phyloP scores from a whole-genome alignment of 2,113 vertebrate genomes.

The Centropus unirufus region DNA sequence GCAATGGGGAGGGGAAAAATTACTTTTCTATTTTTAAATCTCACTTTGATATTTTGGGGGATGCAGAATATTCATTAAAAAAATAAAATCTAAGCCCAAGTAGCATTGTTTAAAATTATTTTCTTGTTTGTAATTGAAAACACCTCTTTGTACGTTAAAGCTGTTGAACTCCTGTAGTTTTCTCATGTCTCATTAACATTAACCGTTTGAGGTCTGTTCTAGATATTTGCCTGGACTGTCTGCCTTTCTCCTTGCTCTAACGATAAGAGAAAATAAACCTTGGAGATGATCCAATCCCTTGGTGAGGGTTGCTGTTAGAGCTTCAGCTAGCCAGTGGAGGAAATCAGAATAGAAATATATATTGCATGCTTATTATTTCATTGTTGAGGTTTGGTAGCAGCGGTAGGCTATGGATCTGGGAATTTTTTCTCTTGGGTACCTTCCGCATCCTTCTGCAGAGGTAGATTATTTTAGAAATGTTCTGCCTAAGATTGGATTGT shows the following conservation, averaged over 20 bases:
- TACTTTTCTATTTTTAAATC: conserved; percentile 83
- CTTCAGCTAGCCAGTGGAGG: conserved; percentile 52
- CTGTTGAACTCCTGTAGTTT: conserved; percentile 71
- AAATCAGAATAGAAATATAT: conserved; percentile 60
- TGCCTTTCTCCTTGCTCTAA: conserved; percentile 59
- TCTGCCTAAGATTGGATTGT: conserved; percentile 19
- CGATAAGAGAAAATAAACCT: conserved; percentile 78
- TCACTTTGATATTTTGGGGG: conserved; percentile 78
- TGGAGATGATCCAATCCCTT: conserved; percentile 66
- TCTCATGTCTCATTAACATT: conserved; percentile 77
- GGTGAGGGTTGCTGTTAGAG: conserved; percentile 52
- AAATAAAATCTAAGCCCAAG: conserved; percentile 42
- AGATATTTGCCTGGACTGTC: conserved; percentile 56
- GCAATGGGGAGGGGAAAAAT: conserved; percentile 76
- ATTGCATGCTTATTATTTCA: conserved; percentile 54
- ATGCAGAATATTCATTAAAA: conserved; percentile 67
- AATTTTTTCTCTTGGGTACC: conserved; percentile 27
- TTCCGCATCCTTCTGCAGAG: conserved; percentile 41
- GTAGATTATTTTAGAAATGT: conserved; percentile 52
- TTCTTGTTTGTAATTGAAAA: conserved; percentile 85
- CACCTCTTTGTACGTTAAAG: conserved; percentile 80
- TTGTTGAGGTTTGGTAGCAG: conserved; percentile 38
- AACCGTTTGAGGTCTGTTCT: conserved; percentile 75
- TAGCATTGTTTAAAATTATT: conserved; percentile 76
- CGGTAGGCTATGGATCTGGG: background rate